phyloP scores from a whole-genome alignment of 2,888 invertebrate species.

The Nomada fucata region DNA sequence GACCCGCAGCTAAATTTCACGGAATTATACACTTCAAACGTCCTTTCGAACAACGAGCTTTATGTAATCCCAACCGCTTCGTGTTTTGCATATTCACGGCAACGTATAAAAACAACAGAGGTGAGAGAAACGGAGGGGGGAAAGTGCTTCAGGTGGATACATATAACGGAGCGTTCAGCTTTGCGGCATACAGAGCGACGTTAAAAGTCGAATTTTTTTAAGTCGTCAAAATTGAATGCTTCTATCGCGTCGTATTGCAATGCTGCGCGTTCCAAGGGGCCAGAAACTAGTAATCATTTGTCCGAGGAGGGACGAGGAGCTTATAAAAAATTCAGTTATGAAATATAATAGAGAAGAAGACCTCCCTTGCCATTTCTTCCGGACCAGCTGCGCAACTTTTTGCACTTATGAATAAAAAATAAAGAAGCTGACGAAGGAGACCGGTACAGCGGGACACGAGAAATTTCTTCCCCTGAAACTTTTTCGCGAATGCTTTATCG shows the following conservation, averaged over 20 bases:
- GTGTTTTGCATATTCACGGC: constrained; percentile 50
- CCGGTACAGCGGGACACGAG: neutral
- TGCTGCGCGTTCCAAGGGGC: too few species aligned
- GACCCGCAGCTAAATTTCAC: constrained; percentile 25
- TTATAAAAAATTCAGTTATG: neutral
- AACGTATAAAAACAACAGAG: constrained; percentile 1
- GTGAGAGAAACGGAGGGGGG: neutral
- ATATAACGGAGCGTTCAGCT: neutral
- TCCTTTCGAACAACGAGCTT: constrained; percentile 21
- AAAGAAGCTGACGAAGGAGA: constrained; percentile 27
- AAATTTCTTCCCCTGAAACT: constrained; percentile 34
- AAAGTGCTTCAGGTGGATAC: neutral
- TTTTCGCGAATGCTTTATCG: constrained; percentile 29
- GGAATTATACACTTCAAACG: constrained; percentile 8
- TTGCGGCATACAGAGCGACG: too few species aligned
- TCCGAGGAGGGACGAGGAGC: neutral
- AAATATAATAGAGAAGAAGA: neutral
- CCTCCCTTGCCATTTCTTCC: neutral
- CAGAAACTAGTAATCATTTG: neutral
- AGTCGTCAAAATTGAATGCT: too few species aligned
- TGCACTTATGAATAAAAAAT: too few species aligned
- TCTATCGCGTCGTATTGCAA: too few species aligned
- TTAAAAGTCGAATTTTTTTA: too few species aligned
- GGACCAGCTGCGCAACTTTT: neutral
- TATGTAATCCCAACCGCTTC: constrained; percentile 21